These are phyloP conservation scores for Drosophila bifasciata DNA, from an alignment of 1,140 invertebrate genomes.

Conservation along the genomic window DNA sequence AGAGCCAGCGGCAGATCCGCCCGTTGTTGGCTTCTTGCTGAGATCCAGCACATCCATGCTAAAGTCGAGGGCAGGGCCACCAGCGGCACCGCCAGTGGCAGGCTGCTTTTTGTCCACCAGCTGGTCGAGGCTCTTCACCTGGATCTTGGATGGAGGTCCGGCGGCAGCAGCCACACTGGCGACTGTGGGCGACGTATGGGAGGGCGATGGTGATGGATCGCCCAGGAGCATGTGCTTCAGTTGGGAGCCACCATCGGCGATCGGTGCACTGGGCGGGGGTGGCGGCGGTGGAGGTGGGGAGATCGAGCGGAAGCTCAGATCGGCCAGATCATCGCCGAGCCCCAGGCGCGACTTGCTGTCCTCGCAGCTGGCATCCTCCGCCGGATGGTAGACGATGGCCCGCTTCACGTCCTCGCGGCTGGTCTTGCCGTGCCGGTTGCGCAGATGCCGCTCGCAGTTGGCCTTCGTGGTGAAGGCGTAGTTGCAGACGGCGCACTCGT, in stretches of 20 bases:
- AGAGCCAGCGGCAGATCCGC: constrained; percentile 85
- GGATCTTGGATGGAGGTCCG: constrained; percentile 85
- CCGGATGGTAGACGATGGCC: constrained; percentile 93
- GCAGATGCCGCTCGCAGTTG: constrained; percentile 94
- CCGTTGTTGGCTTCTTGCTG: constrained; percentile 88
- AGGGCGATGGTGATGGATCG: constrained; percentile 19
- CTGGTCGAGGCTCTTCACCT: constrained; percentile 87
- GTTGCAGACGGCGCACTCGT: constrained; percentile 96
- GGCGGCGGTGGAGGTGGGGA: constrained; percentile 41
- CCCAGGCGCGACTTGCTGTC: constrained; percentile 45
- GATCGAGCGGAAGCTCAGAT: constrained; percentile 67
- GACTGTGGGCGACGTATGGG: neutral
- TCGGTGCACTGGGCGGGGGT: constrained; percentile 31
- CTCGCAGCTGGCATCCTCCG: constrained; percentile 91
- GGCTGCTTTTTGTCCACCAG: constrained; percentile 85
- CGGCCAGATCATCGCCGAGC: constrained; percentile 51
- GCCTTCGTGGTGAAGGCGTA: constrained; percentile 98
- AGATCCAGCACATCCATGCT: constrained; percentile 94
- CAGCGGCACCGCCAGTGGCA: constrained; percentile 72
- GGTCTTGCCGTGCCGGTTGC: constrained; percentile 94
- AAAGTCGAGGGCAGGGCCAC: constrained; percentile 88
- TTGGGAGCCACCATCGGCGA: constrained; percentile 84
- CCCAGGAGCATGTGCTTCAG: constrained; percentile 82
- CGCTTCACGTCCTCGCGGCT: constrained; percentile 93
- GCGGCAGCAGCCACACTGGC: neutral